Evolutionary conservation across 1,140 invertebrate species (phyloP).

Genomic region (Ganaspis sp.): DNA sequence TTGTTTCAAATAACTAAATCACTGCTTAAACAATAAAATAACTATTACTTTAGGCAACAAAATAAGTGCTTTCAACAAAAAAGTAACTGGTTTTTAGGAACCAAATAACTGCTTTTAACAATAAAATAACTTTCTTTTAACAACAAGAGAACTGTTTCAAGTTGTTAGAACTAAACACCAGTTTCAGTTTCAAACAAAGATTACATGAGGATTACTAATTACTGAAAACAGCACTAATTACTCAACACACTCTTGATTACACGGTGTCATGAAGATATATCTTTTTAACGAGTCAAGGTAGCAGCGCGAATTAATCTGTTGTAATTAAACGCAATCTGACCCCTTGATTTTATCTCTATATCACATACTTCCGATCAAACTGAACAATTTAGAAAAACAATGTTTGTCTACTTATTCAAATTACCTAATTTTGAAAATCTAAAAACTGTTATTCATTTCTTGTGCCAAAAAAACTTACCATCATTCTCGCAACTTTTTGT

Average conservation of each 20-base stretch:
- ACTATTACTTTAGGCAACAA: too few species aligned
- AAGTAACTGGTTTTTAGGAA: too few species aligned
- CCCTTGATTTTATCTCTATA: neutral
- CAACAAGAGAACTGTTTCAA: too few species aligned
- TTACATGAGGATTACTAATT: slow-evolving; percentile 2
- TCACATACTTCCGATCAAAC: neutral
- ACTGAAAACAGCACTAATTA: neutral
- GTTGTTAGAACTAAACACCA: too few species aligned
- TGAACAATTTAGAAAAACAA: too few species aligned
- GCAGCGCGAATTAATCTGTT: neutral
- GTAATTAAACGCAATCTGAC: neutral
- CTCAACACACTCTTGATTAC: neutral
- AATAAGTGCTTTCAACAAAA: too few species aligned
- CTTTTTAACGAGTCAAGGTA: neutral
- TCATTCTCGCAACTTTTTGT: neutral
- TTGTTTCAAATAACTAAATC: too few species aligned
- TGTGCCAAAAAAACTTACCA: too few species aligned
- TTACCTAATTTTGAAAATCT: neutral
- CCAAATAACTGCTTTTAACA: too few species aligned
- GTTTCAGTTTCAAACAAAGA: neutral
- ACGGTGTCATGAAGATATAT: neutral
- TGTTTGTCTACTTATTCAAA: too few species aligned
- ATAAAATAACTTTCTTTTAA: too few species aligned
- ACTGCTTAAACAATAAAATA: too few species aligned
- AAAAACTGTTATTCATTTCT: neutral